Evolutionary conservation across 2,888 invertebrate species (phyloP).

Genomic region (Hymenopus coronatus): DNA sequence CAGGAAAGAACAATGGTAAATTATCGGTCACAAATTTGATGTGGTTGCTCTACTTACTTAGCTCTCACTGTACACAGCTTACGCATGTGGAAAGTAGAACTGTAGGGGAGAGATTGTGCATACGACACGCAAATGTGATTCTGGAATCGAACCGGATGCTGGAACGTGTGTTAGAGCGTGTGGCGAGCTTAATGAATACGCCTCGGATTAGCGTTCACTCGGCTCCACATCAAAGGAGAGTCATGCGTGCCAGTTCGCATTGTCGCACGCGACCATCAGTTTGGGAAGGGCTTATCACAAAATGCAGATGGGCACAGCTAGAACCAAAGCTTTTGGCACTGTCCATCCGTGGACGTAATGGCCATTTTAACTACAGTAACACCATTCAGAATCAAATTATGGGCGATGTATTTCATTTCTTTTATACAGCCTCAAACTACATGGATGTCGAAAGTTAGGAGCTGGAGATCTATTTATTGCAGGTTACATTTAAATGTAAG

Average conservation of each 20-base stretch:
- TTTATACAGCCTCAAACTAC: too few relatives aligned
- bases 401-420: too few relatives aligned
- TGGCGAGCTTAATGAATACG: not conserved
- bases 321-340: not conserved
- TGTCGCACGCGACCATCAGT: not conserved
- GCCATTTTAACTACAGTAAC: not conserved
- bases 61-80: not conserved
- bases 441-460: too few relatives aligned
- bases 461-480: too few relatives aligned
- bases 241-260: not conserved
- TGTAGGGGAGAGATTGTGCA: not conserved
- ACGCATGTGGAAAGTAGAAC: not conserved
- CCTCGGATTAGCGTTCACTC: not conserved
- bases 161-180: not conserved
- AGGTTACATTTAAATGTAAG: too few relatives aligned
- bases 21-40: too few relatives aligned
- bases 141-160: not conserved
- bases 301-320: not conserved
- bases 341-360: not conserved
- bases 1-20: too few relatives aligned
- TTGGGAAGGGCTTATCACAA: not conserved
- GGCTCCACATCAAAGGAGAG: not conserved
- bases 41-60: too few relatives aligned
- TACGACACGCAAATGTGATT: not conserved
- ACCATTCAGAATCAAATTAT: not conserved